Conservation (phyloP, 64 coral and sea anemone genomes). For the Montipora cactus region DNA sequence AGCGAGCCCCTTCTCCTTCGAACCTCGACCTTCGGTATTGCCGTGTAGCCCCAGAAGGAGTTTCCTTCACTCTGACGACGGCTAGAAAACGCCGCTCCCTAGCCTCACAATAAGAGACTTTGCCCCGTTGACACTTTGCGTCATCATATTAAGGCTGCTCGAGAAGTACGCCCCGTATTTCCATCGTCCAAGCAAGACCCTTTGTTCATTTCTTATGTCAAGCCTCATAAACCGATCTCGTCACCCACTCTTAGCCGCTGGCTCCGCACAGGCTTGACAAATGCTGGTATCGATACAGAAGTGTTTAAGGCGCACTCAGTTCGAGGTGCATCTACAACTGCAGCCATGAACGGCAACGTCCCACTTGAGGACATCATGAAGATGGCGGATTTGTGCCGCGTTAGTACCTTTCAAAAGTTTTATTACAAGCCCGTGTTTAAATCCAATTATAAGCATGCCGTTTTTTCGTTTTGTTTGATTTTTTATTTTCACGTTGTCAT, state of each 20-base stretch:
- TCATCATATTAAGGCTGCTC: not conserved
- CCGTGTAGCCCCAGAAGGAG: not conserved
- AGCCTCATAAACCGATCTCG: constrained; percentile 8
- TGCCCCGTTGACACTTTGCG: not conserved
- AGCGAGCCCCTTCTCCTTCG: no score
- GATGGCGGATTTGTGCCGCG: constrained; percentile 46
- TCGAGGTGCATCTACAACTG: constrained; percentile 47
- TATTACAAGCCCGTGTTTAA: no score
- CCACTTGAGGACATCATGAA: not conserved
- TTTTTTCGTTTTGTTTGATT: not conserved
- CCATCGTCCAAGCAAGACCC: not conserved
- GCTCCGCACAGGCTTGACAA: constrained; percentile 1
- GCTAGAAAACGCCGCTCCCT: not conserved
- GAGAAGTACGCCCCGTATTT: not conserved
- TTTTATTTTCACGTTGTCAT: not conserved
- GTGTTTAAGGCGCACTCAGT: constrained; percentile 47
- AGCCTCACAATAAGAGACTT: not conserved
- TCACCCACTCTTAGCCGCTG: constrained; percentile 12
- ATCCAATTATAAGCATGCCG: no score
- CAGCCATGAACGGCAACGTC: not conserved
- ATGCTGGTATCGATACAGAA: constrained; percentile 11
- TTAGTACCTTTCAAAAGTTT: not conserved
- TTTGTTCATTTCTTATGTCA: not conserved
- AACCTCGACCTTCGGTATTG: no score
- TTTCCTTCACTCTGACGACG: constrained; percentile 1